A percentile compares a stretch with the other conserved stretches of the same genome.
These are phyloP conservation scores for Amphimedon queenslandica DNA, from an alignment of 37 sponge, comb jelly and placozoan genomes.

Conservation along the genomic window DNA sequence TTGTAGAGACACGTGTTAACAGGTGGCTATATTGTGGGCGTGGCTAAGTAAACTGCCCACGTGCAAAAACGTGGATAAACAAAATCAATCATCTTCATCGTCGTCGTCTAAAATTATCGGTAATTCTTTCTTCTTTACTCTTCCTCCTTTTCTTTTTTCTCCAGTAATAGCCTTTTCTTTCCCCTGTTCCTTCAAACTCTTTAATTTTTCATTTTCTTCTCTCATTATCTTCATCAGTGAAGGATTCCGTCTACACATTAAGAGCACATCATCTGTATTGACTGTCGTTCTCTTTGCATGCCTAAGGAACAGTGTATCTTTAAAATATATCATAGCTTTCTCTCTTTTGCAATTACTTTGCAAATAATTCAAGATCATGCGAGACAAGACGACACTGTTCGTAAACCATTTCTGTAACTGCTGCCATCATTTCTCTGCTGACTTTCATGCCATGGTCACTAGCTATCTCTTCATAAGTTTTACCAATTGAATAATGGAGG, in stretches of 20 bases:
- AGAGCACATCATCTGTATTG: conserved; percentile 51
- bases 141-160: not conserved
- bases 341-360: conserved; percentile 27
- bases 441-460: conserved; percentile 16
- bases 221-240: conserved; percentile 20
- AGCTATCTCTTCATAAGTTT: conserved; percentile 42
- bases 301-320: conserved; percentile 10
- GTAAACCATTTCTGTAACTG: conserved; percentile 49
- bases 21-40: not conserved
- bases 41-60: not conserved
- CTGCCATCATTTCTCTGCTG: conserved; percentile 51
- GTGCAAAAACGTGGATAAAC: not conserved
- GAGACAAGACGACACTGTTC: conserved; percentile 39
- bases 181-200: conserved; percentile 8
- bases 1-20: too few species aligned
- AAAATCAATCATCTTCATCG: not conserved
- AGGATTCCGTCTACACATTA: conserved; percentile 47
- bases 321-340: not conserved
- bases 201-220: conserved; percentile 19
- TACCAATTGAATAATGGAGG: conserved; percentile 63
- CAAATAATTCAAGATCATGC: conserved; percentile 65
- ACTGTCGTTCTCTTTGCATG: conserved; percentile 68
- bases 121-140: not conserved
- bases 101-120: not conserved
- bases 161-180: not conserved